These are phyloP conservation scores for Tokudaia muenninki DNA, from an alignment of 2,797 vertebrate genomes.

Conservation along the genomic window DNA sequence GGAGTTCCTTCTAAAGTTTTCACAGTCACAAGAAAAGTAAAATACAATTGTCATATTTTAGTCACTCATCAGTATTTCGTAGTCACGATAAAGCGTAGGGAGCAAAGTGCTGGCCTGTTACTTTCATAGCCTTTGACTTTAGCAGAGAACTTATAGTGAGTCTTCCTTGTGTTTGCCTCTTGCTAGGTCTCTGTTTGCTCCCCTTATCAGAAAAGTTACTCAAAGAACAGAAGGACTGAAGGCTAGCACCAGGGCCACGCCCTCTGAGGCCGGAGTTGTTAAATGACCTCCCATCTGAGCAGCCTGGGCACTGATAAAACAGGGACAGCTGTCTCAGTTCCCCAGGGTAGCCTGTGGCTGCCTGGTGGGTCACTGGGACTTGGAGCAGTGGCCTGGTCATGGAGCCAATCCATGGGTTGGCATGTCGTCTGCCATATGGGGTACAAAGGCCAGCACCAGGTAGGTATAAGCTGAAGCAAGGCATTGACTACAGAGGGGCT, in stretches of 20 bases:
- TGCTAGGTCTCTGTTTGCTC: not conserved
- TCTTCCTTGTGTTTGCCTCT: not conserved
- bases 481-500: not conserved
- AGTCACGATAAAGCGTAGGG: not conserved
- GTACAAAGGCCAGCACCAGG: not conserved
- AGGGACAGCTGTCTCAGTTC: conserved; percentile 84
- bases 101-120: not conserved
- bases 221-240: conserved; percentile 84
- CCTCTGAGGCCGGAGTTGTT: conserved; percentile 88
- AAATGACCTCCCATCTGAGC: conserved; percentile 91
- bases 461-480: not conserved
- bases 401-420: conserved; percentile 32
- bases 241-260: conserved; percentile 81
- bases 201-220: not conserved
- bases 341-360: conserved; percentile 81
- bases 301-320: conserved; percentile 88
- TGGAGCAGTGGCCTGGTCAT: conserved; percentile 66
- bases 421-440: conserved; percentile 47
- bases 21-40: not conserved
- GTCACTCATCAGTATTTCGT: not conserved
- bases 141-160: not conserved
- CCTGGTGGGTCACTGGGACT: conserved; percentile 68
- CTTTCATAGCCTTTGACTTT: not conserved
- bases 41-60: not conserved
- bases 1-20: conserved; percentile 70